Percentiles rank a stretch among this genome's conserved stretches.
Evolutionary conservation across 2,113 vertebrate species (phyloP).

Genomic region (Geococcyx californianus): DNA sequence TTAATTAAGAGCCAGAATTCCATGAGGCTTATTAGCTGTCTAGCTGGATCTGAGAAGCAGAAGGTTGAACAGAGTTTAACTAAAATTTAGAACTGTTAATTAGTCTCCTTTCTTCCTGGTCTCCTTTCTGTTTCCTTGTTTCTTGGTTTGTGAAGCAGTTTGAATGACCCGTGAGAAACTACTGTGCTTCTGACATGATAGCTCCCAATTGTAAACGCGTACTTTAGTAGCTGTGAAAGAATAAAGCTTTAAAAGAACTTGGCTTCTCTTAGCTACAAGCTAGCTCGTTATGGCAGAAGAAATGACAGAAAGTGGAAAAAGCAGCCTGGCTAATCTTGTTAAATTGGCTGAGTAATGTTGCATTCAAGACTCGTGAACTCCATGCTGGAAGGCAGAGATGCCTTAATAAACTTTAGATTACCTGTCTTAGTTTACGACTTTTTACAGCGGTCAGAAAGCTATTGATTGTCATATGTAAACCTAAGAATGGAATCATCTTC

Average conservation of each 20-base stretch:
- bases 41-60: conserved; percentile 42
- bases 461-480: background rate
- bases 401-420: conserved; percentile 47
- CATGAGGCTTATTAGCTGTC: conserved; percentile 47
- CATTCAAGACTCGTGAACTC: conserved; percentile 20
- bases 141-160: conserved; percentile 41
- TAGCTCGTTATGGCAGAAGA: conserved; percentile 48
- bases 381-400: background rate
- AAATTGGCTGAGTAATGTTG: conserved; percentile 60
- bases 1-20: conserved; percentile 56
- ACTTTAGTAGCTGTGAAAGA: conserved; percentile 52
- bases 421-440: background rate
- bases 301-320: conserved; percentile 40
- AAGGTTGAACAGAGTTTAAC: conserved; percentile 60
- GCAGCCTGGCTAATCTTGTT: conserved; percentile 53
- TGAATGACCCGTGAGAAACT: conserved; percentile 58
- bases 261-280: conserved; percentile 41
- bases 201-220: conserved; percentile 50
- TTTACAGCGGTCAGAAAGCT: background rate
- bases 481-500: background rate
- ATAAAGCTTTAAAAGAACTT: conserved; percentile 55
- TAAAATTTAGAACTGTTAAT: conserved; percentile 60
- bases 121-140: conserved; percentile 31
- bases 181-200: conserved; percentile 51
- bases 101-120: conserved; percentile 19